Evolutionary conservation across 2,888 invertebrate species (phyloP), one percentile per base, ranked within the genome.

Genomic region (Apamea epomidion): DNA sequence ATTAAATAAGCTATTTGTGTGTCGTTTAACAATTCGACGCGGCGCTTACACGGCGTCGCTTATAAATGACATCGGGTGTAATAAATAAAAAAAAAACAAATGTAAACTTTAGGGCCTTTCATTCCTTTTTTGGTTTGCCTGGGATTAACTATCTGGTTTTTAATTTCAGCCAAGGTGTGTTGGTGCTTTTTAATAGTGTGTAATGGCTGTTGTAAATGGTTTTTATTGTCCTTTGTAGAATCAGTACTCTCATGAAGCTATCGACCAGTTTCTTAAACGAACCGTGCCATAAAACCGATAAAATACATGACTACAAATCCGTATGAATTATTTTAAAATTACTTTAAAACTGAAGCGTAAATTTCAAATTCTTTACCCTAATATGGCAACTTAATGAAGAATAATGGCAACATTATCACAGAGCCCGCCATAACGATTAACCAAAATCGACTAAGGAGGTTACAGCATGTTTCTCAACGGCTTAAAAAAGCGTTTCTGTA

Each of bases 391-490:
- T 37, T 78, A 86, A 78, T 73, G 18, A 86, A 75, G 73, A 86
- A 73, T 76, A 67, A 86, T 86, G 69, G 48, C 72, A 77, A 70
- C 74, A 70, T 76, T 75, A 70, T n/a, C 32, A 67, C 45, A 54
- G 48, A 21, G 42, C 48, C 71, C 29, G 25, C 64, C 58, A 82
- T 74, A 82, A 74, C 60, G n/a, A 78, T 75, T 69, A 86, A 78
- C 81, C 69, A 78, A 86, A 80, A 88, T 82, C 73, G 73, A 74
- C 75, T 72, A 82, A 82, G 37, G 70, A 76, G 75, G 75, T 78
- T 81, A 87, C 85, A 84, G 42, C 71, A 72, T 78, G 72, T 85
- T 84, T 71, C 85, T 74, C 78, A 86, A 87, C 60, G 25, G 14
- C 75, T 79, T 76, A 45, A 71, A 77, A 74, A 82, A 67, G 42